Conservation (phyloP, 2,888 invertebrate species). For the Graphium colonna region DNA sequence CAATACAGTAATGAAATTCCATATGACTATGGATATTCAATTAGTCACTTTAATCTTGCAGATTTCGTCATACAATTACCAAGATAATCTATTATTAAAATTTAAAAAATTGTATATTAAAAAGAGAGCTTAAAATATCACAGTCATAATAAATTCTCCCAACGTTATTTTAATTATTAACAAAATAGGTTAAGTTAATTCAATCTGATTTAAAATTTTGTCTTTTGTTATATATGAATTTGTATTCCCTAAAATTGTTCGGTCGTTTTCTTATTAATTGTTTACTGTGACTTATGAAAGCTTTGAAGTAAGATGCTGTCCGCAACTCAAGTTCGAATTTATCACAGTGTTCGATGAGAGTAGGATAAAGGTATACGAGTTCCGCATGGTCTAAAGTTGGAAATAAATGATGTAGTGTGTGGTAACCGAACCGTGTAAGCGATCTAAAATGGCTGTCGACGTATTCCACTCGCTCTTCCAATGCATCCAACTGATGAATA, state of each 20-base stretch:
- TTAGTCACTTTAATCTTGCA: no score
- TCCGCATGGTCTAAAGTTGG: conserved; percentile 89
- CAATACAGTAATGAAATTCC: no score
- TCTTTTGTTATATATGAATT: conserved; percentile 5
- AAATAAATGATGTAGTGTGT: conserved; percentile 89
- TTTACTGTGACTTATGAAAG: conserved; percentile 83
- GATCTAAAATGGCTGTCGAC: conserved; percentile 83
- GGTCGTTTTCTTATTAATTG: conserved; percentile 62
- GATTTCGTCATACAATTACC: no score
- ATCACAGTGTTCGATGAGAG: conserved; percentile 81
- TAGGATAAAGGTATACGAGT: conserved; percentile 82
- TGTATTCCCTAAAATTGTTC: conserved; percentile 50
- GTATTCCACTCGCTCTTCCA: conserved; percentile 85
- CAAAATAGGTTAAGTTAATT: background rate
- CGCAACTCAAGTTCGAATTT: conserved; percentile 80
- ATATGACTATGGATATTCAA: no score
- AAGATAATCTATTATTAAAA: no score
- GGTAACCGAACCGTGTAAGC: conserved; percentile 88
- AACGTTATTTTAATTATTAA: background rate
- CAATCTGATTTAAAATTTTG: background rate
- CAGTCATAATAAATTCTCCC: background rate
- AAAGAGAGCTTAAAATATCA: no score
- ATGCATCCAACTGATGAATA: conserved; percentile 85
- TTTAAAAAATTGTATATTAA: no score
- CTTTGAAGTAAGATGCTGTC: conserved; percentile 77